These are phyloP conservation scores for Drosophila orosa DNA, from an alignment of 1,140 invertebrate genomes.

Conservation along the genomic window DNA sequence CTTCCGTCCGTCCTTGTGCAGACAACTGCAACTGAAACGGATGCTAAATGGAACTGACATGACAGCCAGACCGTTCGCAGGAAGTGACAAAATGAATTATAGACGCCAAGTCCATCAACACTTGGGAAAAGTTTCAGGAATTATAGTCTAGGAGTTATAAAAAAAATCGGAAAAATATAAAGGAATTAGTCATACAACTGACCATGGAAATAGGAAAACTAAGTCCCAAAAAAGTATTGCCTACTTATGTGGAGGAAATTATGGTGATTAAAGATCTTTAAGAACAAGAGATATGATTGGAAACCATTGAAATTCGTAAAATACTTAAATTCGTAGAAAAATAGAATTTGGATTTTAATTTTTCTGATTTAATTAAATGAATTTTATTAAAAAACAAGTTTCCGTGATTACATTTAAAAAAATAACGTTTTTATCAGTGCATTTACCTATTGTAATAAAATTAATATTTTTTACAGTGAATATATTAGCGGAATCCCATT, in stretches of 20 bases:
- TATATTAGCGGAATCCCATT: too few relatives aligned
- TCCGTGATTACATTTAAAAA: background rate
- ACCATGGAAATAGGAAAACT: background rate
- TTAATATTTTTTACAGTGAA: background rate
- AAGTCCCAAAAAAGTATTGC: background rate
- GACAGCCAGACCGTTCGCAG: slow-evolving; percentile 55
- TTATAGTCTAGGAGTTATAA: background rate
- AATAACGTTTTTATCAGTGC: background rate
- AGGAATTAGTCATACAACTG: background rate
- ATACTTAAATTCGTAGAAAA: background rate
- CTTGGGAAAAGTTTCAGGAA: background rate
- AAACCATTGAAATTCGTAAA: background rate
- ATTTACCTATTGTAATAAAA: background rate
- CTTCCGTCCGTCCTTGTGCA: slow-evolving; percentile 52
- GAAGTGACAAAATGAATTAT: slow-evolving; percentile 81
- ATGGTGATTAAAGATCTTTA: background rate
- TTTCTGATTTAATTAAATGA: background rate
- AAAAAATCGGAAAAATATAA: too few relatives aligned
- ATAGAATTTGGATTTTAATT: background rate
- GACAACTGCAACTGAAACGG: slow-evolving; percentile 82
- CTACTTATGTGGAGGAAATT: background rate
- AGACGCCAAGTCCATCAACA: slow-evolving; percentile 51
- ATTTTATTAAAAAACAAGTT: background rate
- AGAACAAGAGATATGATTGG: too few relatives aligned
- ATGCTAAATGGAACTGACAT: slow-evolving; percentile 81